Evolutionary conservation across 2,797 vertebrate species (phyloP).

Genomic region (Hoplostethus atlanticus): DNA sequence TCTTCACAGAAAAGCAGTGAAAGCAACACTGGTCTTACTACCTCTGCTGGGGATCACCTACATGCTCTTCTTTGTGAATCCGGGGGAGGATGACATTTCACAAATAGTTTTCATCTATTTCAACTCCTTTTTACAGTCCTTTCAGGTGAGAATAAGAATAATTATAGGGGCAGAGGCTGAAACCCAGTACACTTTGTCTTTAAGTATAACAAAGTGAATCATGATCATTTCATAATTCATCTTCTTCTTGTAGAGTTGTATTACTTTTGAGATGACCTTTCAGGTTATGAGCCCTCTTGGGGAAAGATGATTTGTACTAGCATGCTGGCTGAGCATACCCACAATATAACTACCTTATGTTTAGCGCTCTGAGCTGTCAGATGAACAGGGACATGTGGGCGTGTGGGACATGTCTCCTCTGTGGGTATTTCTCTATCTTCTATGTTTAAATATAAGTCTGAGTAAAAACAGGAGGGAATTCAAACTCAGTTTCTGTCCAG

Average conservation of each 20-base stretch:
- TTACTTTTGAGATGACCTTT: conserved; percentile 7
- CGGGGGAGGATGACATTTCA: conserved; percentile 95
- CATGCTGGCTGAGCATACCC: conserved; percentile 36
- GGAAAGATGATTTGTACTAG: conserved; percentile 57
- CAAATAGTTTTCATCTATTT: conserved; percentile 99
- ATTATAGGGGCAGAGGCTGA: background rate
- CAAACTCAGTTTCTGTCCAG: background rate
- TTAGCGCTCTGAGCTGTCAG: conserved; percentile 50
- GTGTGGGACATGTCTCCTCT: conserved; percentile 38
- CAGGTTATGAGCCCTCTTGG: conserved; percentile 23
- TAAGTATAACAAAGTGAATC: conserved; percentile 10
- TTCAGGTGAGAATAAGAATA: conserved; percentile 86
- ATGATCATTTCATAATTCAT: background rate
- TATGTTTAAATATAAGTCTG: conserved; percentile 15
- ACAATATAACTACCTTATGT: conserved; percentile 33
- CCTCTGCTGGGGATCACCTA: conserved; percentile 98
- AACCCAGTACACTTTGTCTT: background rate
- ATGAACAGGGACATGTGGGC: conserved; percentile 45
- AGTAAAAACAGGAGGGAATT: conserved; percentile 14
- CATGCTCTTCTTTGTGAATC: conserved; percentile 98
- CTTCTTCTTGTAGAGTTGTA: background rate
- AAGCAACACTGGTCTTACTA: conserved; percentile 95
- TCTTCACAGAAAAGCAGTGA: conserved; percentile 94
- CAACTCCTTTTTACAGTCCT: conserved; percentile 98
- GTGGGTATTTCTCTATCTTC: conserved; percentile 18